Base-by-base conservation (phyloP, 2,888 invertebrate species). In the Chesias legatella region DNA sequence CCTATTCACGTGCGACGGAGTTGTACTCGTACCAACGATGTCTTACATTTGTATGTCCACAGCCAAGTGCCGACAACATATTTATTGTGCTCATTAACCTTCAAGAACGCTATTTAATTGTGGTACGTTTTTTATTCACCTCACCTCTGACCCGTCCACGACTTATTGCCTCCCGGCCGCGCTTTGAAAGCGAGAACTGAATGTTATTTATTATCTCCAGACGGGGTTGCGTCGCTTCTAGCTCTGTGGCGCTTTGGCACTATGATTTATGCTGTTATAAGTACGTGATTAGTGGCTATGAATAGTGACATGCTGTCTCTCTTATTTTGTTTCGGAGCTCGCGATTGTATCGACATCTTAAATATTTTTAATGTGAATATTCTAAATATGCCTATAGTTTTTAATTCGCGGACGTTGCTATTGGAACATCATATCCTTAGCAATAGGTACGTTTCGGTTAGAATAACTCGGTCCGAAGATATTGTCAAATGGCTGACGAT, bases 51-150 rank as follows among this genome's bases (percentile, higher is more conserved):
- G 78, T 86, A 82, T 80, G 81, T 81, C 77, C 73, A 82, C 85
- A 86, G 85, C 85, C 85, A 85, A 77, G 78, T 79, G 84, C 86
- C 88, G 88, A 85, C 86, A 86, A 86, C 86, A 85, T 86, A 86
- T 86, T 86, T 86, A 88, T 86, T 83, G 82, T 85, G 76, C 86
- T 88, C 86, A 88, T 88, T 88, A 86, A 86, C 88, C 88, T 88
- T 88, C 82, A 81, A 85, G 86, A 86, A 84, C 86, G 83, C 85
- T 83, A 86, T 88, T 86, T 88, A 88, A 88, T 88, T 86, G 88
- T 88, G 79, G 83, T 81, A 80, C 83, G 86, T 88, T 88, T 88
- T 88, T 88, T 86, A 88, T 86, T 81, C 84, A 84, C 73, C 73
- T 86, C 86, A 88, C 86, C 88, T 86, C 65, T 86, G 85, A 85